phyloP scores from a whole-genome alignment of 2,888 invertebrate genomes.

The Drosophila paranaensis region DNA sequence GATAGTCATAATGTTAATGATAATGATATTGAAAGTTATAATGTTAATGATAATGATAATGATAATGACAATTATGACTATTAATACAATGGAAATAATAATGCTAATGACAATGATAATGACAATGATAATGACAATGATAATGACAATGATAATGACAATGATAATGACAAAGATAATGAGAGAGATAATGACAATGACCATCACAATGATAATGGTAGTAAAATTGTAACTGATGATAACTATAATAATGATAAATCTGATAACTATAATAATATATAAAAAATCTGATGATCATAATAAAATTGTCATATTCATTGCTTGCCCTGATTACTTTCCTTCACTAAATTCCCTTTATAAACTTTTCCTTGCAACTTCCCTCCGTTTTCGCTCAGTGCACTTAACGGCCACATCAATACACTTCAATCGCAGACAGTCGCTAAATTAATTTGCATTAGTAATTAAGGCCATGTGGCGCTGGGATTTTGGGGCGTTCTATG shows the following conservation, averaged over 20 bases:
- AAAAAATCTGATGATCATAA: too few relatives aligned
- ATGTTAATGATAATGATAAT: too few relatives aligned
- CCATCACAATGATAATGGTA: too few relatives aligned
- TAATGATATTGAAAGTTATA: too few relatives aligned
- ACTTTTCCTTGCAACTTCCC: not conserved
- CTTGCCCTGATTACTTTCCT: too few relatives aligned
- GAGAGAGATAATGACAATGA: too few relatives aligned
- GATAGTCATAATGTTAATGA: too few relatives aligned
- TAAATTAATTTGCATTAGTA: slow-evolving; percentile 74
- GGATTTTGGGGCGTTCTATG: slow-evolving; percentile 65
- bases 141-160: not conserved
- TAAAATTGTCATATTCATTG: too few relatives aligned
- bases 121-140: not conserved
- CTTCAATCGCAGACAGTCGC: slow-evolving; percentile 56
- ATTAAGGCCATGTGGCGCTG: slow-evolving; percentile 66
- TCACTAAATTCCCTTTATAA: not conserved
- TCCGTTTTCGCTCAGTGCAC: slow-evolving; percentile 15
- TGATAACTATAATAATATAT: not conserved
- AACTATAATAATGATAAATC: too few relatives aligned
- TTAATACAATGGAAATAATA: not conserved
- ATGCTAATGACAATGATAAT: not conserved
- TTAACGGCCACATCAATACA: slow-evolving; percentile 54
- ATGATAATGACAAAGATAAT: too few relatives aligned
- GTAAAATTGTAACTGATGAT: too few relatives aligned
- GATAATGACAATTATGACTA: too few relatives aligned